Base-by-base conservation (phyloP, 1,140 invertebrate genomes). In the Hydropsyche tenuis region DNA sequence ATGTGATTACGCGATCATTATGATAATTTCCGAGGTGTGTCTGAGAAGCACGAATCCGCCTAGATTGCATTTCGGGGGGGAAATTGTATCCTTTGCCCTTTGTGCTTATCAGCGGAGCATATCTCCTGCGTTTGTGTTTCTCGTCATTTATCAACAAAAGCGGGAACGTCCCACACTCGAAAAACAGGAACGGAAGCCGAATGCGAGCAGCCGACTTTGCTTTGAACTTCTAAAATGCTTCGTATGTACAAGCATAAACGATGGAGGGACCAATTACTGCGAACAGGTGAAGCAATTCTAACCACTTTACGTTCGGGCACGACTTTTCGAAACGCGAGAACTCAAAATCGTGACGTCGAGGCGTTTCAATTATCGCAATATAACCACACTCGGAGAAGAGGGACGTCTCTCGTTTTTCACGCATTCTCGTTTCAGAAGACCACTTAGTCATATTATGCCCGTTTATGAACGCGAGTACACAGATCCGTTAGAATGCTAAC, bases 261-360 rank as follows among this genome's bases (percentile, higher is more conserved):
- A n/a, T 60, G 12, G 22, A 48, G 23, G 25, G 56, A 25, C 56
- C 56, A 60, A 60, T 60, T 60, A 60, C 56, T 18, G 22, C 56
- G 7, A 60, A 60, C 56, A 60, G 56, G 56, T 60, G 56, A 20
- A 22, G 56, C 23, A 60, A 60, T 60, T 60, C 23, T 60, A 60
- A 23, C 56, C 56, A 60, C 23, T 60, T 60, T 22, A 4, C 18
- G 18, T 23, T 60, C 23, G 56, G 23, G 11, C 56, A 60, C 56
- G 56, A 60, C 56, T 27, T 37, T 37, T 37, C 3, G 30, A 37
- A 37, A 37, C 30, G 30, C 22, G 20, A 23, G 56, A 37, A 37
- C 9, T 37, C 56, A 25, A 60, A 60, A 60, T 60, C 56, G 56
- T 60, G 56, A 60, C 48, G 48, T 53, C 48, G 48, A 53, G 48